A percentile compares a stretch with the other conserved stretches of the same genome.
These are phyloP conservation scores for Micoletzkya japonica DNA, from an alignment of 2,888 invertebrate genomes.

Conservation along the genomic window DNA sequence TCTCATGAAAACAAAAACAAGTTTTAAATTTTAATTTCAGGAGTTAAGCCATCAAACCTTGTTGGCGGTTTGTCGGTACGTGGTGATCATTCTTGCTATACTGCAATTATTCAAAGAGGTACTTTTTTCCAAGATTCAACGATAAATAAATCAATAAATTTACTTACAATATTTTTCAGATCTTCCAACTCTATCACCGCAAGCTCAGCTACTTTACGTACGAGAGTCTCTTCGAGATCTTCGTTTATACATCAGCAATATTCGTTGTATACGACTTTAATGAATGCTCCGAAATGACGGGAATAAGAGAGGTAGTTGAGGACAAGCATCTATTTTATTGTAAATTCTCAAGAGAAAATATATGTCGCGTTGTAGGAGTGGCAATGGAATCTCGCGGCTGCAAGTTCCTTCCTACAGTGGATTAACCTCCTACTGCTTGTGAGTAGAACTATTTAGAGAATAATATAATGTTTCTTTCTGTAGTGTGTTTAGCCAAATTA, in stretches of 20 bases:
- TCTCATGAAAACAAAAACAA: too few relatives aligned
- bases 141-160: too few relatives aligned
- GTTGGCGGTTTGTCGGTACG: neutral
- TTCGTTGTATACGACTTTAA: neutral
- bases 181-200: neutral
- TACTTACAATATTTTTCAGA: too few relatives aligned
- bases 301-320: neutral
- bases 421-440: constrained; percentile 65
- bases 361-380: constrained; percentile 66
- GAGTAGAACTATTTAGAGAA: constrained; percentile 63
- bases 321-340: too few relatives aligned
- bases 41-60: too few relatives aligned
- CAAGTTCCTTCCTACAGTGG: constrained; percentile 68
- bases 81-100: neutral
- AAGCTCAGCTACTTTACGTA: neutral
- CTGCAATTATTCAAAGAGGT: constrained; percentile 1
- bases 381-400: constrained; percentile 69
- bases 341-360: too few relatives aligned
- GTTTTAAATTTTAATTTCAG: too few relatives aligned
- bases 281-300: neutral
- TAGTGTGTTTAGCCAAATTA: too few relatives aligned
- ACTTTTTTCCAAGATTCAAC: neutral
- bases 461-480: too few relatives aligned
- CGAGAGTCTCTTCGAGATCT: neutral
- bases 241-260: neutral